Evolutionary conservation across 2,113 vertebrate species (phyloP), one percentile per base, ranked within the genome.

Genomic region (Daboia siamensis): DNA sequence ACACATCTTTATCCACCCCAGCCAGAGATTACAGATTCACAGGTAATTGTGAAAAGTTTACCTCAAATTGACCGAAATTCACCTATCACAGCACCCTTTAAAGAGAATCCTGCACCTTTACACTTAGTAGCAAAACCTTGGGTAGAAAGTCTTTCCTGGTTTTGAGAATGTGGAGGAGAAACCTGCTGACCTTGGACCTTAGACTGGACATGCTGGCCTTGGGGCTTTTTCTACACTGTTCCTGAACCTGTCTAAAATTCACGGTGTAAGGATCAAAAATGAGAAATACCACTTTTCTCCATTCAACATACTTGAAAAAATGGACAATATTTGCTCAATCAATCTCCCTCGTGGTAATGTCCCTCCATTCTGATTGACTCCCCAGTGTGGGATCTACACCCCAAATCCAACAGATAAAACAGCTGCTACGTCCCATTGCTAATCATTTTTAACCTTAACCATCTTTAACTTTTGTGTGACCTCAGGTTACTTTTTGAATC

Each of bases 1-100:
- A 0, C 90, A 90, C 91, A 85, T 1, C 54, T 33, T 91, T 94
- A 94, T 95, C 33, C 10, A 61, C 48, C 93, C 94, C 94, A 86
- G 69, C 87, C 44, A 20, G 26, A 86, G 88, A 10, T 51, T 13
- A 17, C 2, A 10, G 15, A 90, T 3, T 4, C 5, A 69, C 29
- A 69, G 29, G 15, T 69, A 69, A 15, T 13, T 46, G 11, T 59
- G 69, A 26, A 57, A 61, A 3, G 94, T 52, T 92, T 17, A 94
- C 93, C 85, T 51, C 92, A 88, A 94, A 93, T 80, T 33, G 21
- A 20, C 15, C 3, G 6, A 80, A 39, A 80, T 8, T 21, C 74
- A 39, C 89, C 33, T 11, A 51, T 92, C 1, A 74, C 93, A 95
- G 95, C 29, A 7, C 51, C 12, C 24, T 86, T 86, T 23, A 7